Conservation (phyloP, 1,140 invertebrate genomes). For the Diorhabda elongata region DNA sequence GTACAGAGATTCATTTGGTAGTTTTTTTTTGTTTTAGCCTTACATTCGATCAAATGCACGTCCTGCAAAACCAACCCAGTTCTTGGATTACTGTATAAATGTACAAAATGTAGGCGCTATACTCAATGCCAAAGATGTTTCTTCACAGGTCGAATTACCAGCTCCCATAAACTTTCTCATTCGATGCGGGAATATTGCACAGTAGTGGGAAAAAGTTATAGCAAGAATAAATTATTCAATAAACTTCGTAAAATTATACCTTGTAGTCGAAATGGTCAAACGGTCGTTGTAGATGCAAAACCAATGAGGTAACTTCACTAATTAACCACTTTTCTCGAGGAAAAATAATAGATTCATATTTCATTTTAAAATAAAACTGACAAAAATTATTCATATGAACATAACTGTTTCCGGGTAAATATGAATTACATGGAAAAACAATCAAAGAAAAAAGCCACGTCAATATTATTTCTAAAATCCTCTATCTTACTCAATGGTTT, state of each 20-base stretch:
- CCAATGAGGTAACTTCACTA: constrained; percentile 19
- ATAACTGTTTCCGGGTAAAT: too few species aligned
- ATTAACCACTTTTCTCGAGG: too few species aligned
- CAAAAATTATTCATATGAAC: too few species aligned
- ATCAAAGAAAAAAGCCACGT: too few species aligned
- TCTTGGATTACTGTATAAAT: constrained; percentile 60
- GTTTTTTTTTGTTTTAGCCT: constrained; percentile 42
- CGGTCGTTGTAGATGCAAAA: constrained; percentile 22
- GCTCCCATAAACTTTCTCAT: constrained; percentile 68
- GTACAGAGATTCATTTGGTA: too few species aligned
- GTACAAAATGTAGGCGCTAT: constrained; percentile 67
- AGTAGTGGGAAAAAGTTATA: constrained; percentile 42
- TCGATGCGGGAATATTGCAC: constrained; percentile 69
- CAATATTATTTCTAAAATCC: too few species aligned
- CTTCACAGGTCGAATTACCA: constrained; percentile 62
- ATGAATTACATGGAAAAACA: too few species aligned
- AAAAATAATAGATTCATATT: too few species aligned
- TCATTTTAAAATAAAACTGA: too few species aligned
- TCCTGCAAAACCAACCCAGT: constrained; percentile 53
- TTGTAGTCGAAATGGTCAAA: background rate
- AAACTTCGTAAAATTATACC: constrained; percentile 35
- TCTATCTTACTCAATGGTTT: too few species aligned
- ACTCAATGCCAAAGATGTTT: constrained; percentile 76
- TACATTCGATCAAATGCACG: constrained; percentile 52
- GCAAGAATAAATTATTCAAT: constrained; percentile 43